phyloP scores from a whole-genome alignment of 2,888 invertebrate species.

The Meghimatium bilineatum region DNA sequence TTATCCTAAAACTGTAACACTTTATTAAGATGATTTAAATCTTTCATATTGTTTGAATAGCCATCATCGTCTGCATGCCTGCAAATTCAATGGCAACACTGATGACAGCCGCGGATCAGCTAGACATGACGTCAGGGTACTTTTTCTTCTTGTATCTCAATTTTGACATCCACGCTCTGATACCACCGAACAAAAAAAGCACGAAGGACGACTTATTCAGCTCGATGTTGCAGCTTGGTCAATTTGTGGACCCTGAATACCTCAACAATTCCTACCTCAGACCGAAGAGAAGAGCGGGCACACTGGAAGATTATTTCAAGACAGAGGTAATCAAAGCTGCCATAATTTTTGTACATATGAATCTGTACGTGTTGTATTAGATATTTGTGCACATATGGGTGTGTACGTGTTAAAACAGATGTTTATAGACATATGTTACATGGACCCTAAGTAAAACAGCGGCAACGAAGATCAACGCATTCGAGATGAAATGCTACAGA shows the following conservation, averaged over 20 bases:
- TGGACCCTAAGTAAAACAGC: too few relatives aligned
- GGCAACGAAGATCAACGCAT: too few relatives aligned
- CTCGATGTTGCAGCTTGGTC: slow-evolving; percentile 35
- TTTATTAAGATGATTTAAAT: too few relatives aligned
- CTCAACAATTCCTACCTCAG: neutral
- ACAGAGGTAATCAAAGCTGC: neutral
- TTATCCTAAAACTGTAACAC: too few relatives aligned
- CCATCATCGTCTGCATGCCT: slow-evolving; percentile 26
- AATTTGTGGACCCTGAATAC: slow-evolving; percentile 7
- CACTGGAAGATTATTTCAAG: neutral
- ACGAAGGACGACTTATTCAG: neutral
- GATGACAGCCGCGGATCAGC: neutral
- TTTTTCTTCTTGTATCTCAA: slow-evolving; percentile 42
- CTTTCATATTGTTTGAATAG: neutral
- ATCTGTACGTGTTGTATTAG: too few relatives aligned
- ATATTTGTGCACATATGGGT: too few relatives aligned
- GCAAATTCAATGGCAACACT: neutral
- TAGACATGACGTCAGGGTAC: slow-evolving; percentile 37
- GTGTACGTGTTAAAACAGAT: too few relatives aligned
- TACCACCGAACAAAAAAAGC: neutral
- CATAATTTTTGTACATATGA: too few relatives aligned
- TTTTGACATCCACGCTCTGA: slow-evolving; percentile 23
- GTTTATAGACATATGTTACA: too few relatives aligned
- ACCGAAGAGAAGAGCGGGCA: neutral
- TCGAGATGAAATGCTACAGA: too few relatives aligned